phyloP scores from a whole-genome alignment of 2,888 invertebrate genomes.

The Phlogophora meticulosa region DNA sequence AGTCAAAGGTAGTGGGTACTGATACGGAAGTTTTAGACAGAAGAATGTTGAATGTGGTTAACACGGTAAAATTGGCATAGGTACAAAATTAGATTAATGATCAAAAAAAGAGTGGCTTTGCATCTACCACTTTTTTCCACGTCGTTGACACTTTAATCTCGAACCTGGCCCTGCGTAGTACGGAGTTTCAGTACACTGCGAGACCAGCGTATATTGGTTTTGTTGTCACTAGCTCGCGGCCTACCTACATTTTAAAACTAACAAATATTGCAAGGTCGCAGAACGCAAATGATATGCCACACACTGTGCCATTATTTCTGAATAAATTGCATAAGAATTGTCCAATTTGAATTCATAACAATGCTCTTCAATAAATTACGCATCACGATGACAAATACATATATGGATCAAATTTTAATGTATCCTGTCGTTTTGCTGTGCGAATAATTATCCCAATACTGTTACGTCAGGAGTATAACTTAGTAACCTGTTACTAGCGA shows the following conservation, averaged over 20 bases:
- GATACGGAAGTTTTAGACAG: constrained; percentile 16
- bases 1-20: constrained; percentile 49
- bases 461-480: background rate
- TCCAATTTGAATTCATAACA: constrained; percentile 29
- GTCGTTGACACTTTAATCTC: no score
- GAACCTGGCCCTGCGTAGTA: no score
- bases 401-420: background rate
- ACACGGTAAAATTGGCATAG: background rate
- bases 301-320: constrained; percentile 1
- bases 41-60: background rate
- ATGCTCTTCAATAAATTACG: background rate
- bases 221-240: no score
- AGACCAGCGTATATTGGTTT: no score
- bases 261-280: background rate
- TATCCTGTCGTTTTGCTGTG: background rate
- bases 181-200: no score
- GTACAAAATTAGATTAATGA: no score
- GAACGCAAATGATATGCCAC: background rate
- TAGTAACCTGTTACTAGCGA: no score
- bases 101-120: no score
- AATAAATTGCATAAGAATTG: constrained; percentile 30
- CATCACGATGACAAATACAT: constrained; percentile 31
- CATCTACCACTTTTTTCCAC: no score
- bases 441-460: constrained; percentile 9
- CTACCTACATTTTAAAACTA: background rate